A percentile compares a stretch with the other conserved stretches of the same genome.
Evolutionary conservation across 2,888 invertebrate genomes (phyloP).

Genomic region (Melinaea marsaeus): DNA sequence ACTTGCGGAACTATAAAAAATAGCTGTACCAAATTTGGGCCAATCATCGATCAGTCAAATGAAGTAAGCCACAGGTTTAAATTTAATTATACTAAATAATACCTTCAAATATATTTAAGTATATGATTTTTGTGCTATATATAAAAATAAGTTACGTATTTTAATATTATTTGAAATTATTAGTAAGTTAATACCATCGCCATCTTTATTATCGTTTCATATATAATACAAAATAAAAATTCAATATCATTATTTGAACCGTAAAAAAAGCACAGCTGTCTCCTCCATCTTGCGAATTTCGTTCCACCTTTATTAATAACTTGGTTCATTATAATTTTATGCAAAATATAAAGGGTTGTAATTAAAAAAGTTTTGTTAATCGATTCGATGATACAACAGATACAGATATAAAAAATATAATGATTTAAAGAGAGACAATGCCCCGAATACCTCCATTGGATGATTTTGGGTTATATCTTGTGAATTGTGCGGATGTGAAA

Average conservation of each 20-base stretch:
- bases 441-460: slow-evolving; percentile 11
- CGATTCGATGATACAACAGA: too few relatives aligned
- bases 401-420: not conserved
- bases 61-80: slow-evolving; percentile 17
- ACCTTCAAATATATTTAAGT: not conserved
- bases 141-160: too few relatives aligned
- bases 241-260: not conserved
- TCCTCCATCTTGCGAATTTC: slow-evolving; percentile 20
- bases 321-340: slow-evolving; percentile 27
- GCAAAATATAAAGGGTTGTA: slow-evolving; percentile 12
- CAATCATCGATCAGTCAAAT: slow-evolving; percentile 19
- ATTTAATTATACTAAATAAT: not conserved
- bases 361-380: slow-evolving; percentile 17
- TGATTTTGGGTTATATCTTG: slow-evolving; percentile 23
- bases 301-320: slow-evolving; percentile 27
- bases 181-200: too few relatives aligned
- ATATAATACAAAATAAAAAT: too few relatives aligned
- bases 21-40: slow-evolving; percentile 14
- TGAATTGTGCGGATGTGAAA: slow-evolving; percentile 27
- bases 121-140: too few relatives aligned
- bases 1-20: slow-evolving; percentile 23
- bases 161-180: too few relatives aligned
- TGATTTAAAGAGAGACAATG: slow-evolving; percentile 2
- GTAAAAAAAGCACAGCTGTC: slow-evolving; percentile 19
- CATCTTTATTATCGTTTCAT: too few relatives aligned